phyloP scores from a whole-genome alignment of 2,888 invertebrate species.

The Toxonevra muliebris region DNA sequence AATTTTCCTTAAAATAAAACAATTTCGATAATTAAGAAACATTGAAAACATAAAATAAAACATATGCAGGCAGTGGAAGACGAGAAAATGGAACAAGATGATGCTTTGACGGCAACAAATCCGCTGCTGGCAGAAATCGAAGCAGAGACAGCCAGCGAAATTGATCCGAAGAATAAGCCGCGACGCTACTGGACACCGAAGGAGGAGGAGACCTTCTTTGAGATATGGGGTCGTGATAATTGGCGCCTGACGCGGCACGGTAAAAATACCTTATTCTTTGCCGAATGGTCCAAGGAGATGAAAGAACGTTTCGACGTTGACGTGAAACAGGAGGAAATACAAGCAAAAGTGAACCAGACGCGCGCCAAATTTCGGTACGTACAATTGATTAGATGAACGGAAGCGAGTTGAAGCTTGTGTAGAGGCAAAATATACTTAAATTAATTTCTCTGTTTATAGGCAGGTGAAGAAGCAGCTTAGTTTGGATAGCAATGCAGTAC shows the following conservation, averaged over 20 bases:
- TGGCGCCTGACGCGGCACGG: constrained; percentile 57
- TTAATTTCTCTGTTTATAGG: constrained; percentile 30
- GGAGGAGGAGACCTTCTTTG: constrained; percentile 56
- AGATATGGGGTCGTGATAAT: constrained; percentile 60
- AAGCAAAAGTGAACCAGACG: constrained; percentile 59
- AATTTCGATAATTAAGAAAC: constrained; percentile 8
- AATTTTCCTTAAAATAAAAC: not conserved
- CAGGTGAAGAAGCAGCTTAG: constrained; percentile 52
- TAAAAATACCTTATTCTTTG: constrained; percentile 57
- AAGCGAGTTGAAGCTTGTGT: not conserved
- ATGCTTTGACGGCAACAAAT: constrained; percentile 27
- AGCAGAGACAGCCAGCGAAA: constrained; percentile 22
- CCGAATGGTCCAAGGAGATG: constrained; percentile 54
- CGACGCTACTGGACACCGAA: constrained; percentile 59
- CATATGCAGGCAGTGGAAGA: constrained; percentile 24
- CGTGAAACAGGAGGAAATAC: constrained; percentile 57
- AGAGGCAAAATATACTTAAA: not conserved
- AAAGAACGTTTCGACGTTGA: constrained; percentile 53
- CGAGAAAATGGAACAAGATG: constrained; percentile 46
- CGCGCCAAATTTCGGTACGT: constrained; percentile 57
- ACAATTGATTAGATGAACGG: not conserved
- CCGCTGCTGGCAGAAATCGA: constrained; percentile 34
- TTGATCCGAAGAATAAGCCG: constrained; percentile 35
- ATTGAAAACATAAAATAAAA: not conserved
- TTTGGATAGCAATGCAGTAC: constrained; percentile 43